A percentile compares a stretch with the other conserved stretches of the same genome.
phyloP scores from a whole-genome alignment of 2,797 vertebrate genomes.

The Chelidonichthys spinosus region DNA sequence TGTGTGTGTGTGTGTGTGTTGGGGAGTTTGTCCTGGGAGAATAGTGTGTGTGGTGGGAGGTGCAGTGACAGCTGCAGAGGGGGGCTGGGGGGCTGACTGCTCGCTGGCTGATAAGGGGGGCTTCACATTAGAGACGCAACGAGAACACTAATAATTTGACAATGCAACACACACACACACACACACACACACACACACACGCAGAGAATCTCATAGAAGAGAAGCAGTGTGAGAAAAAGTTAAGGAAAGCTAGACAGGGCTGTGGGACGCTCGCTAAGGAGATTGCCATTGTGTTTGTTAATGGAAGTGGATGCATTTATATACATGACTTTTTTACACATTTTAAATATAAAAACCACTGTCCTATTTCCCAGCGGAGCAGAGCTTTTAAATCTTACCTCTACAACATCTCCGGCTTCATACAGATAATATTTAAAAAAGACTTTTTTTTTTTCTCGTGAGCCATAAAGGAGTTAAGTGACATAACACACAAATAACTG shows the following conservation, averaged over 20 bases:
- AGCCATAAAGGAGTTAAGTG: not conserved
- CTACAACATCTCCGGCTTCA: not conserved
- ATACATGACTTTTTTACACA: too few relatives aligned
- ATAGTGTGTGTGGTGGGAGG: slow-evolving; percentile 67
- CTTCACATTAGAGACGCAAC: slow-evolving; percentile 83
- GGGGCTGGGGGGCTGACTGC: slow-evolving; percentile 87
- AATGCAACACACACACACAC: slow-evolving; percentile 57
- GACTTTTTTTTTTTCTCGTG: not conserved
- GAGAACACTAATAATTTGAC: slow-evolving; percentile 86
- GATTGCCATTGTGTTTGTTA: slow-evolving; percentile 21
- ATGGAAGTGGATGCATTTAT: not conserved
- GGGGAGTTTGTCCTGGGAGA: slow-evolving; percentile 68
- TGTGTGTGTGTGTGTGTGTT: slow-evolving; percentile 70
- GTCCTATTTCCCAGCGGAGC: not conserved
- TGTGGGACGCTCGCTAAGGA: slow-evolving; percentile 30
- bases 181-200: slow-evolving; percentile 9
- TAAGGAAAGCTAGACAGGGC: slow-evolving; percentile 57
- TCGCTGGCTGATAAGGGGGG: slow-evolving; percentile 93
- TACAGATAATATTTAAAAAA: not conserved
- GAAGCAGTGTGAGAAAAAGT: slow-evolving; percentile 52
- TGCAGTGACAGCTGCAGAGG: slow-evolving; percentile 88
- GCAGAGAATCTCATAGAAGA: slow-evolving; percentile 45
- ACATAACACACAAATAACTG: not conserved
- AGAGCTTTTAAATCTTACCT: not conserved
- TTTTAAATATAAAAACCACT: not conserved